Conservation (phyloP, 2,113 vertebrate genomes). For the Oplegnathus fasciatus region DNA sequence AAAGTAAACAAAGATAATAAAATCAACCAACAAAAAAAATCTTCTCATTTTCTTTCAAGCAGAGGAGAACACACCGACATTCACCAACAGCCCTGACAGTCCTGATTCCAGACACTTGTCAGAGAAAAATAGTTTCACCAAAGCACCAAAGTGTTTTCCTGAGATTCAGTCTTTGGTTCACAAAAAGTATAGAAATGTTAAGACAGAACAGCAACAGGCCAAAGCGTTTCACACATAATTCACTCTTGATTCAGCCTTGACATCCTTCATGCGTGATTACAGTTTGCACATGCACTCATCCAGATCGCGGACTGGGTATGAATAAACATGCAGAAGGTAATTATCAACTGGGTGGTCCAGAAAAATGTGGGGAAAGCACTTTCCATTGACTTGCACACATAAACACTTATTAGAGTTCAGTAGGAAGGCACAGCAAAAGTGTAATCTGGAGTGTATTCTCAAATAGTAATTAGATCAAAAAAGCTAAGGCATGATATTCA, state of each 20-base stretch:
- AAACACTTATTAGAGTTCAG: conserved; percentile 65
- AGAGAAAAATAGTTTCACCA: background rate
- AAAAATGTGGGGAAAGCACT: conserved; percentile 45
- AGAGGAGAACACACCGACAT: background rate
- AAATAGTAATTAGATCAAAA: conserved; percentile 56
- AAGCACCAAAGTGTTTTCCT: conserved; percentile 40
- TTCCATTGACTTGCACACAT: conserved; percentile 35
- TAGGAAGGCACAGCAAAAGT: conserved; percentile 58
- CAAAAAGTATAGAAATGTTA: background rate
- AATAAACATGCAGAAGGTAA: conserved; percentile 51
- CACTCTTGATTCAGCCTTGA: conserved; percentile 14
- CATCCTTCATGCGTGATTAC: conserved; percentile 48
- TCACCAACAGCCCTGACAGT: background rate
- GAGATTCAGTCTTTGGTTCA: conserved; percentile 66
- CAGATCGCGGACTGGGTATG: background rate
- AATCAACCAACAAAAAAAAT: background rate
- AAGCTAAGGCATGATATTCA: background rate
- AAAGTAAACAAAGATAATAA: conserved; percentile 41
- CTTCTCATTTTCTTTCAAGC: conserved; percentile 22
- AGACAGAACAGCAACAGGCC: background rate
- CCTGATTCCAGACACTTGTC: background rate
- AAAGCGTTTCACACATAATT: conserved; percentile 27
- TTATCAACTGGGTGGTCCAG: conserved; percentile 57
- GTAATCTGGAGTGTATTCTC: conserved; percentile 42
- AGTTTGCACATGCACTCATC: conserved; percentile 52